Evolutionary conservation across 92 coral and sea anemone genomes (phyloP).

Genomic region (Hydrozoanthus gracilis): DNA sequence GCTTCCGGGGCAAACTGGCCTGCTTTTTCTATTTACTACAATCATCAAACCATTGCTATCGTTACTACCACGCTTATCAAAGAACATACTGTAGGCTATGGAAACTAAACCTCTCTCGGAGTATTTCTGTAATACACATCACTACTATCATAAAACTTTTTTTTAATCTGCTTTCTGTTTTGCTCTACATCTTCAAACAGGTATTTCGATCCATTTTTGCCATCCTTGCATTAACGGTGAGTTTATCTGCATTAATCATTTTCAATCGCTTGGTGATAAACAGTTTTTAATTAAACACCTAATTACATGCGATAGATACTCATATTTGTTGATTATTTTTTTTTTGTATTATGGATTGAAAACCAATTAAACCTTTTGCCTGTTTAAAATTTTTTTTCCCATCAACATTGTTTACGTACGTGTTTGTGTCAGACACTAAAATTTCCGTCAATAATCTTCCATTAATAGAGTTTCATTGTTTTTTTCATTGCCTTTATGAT

Average conservation of each 20-base stretch:
- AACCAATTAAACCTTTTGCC: not conserved
- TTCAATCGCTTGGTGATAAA: too few relatives aligned
- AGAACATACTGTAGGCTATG: too few relatives aligned
- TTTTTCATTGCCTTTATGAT: too few relatives aligned
- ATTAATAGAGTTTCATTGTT: too few relatives aligned
- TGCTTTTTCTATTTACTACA: too few relatives aligned
- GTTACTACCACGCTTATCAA: too few relatives aligned
- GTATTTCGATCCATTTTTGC: constrained; percentile 86
- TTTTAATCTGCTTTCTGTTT: not conserved
- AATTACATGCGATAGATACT: not conserved
- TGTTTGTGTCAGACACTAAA: not conserved
- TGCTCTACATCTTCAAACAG: constrained; percentile 34
- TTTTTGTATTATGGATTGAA: too few relatives aligned
- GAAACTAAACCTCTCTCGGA: too few relatives aligned
- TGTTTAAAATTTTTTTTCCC: not conserved
- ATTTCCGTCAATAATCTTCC: too few relatives aligned
- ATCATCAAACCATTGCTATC: too few relatives aligned
- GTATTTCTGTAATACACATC: not conserved
- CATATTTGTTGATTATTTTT: too few relatives aligned
- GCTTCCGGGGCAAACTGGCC: too few relatives aligned
- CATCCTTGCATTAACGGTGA: constrained; percentile 83
- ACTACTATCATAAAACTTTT: not conserved
- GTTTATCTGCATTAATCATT: not conserved
- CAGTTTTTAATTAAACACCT: not conserved
- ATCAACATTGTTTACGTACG: not conserved